These are phyloP conservation scores for Plebejus argus DNA, from an alignment of 2,888 invertebrate species.

Conservation along the genomic window DNA sequence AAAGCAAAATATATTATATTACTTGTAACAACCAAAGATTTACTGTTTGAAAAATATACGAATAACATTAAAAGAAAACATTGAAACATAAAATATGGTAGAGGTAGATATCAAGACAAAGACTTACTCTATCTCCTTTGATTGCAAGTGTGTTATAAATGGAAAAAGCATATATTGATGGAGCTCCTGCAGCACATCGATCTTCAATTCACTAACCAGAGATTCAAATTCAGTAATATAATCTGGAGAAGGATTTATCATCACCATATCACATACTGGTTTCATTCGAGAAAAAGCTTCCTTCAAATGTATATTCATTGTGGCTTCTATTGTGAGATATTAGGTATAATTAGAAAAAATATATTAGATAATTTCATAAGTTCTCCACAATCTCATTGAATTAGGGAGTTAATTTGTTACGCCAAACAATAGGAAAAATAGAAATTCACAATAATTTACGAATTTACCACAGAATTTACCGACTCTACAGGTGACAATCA, in stretches of 20 bases:
- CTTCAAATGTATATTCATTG: slow-evolving; percentile 61
- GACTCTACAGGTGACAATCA: slow-evolving; percentile 17
- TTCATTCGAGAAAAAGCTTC: slow-evolving; percentile 69
- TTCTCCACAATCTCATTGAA: background rate
- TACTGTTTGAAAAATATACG: background rate
- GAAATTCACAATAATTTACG: background rate
- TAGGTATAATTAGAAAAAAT: background rate
- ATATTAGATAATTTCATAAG: background rate
- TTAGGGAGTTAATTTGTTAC: background rate
- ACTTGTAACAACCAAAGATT: background rate
- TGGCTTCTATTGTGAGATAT: slow-evolving; percentile 31
- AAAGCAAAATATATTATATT: slow-evolving; percentile 34
- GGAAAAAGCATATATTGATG: slow-evolving; percentile 79
- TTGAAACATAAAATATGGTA: background rate
- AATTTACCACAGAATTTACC: background rate
- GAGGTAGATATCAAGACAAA: slow-evolving; percentile 1
- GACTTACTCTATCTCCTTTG: slow-evolving; percentile 57
- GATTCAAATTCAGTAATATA: slow-evolving; percentile 57
- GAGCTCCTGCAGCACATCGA: slow-evolving; percentile 70
- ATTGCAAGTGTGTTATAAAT: slow-evolving; percentile 65
- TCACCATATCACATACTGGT: slow-evolving; percentile 76
- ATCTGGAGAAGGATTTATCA: slow-evolving; percentile 67
- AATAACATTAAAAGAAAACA: background rate
- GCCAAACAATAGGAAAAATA: background rate
- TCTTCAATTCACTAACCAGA: slow-evolving; percentile 58